Conservation (phyloP, 2,888 invertebrate species). For the Pseudococcus jackbeardsleyi region DNA sequence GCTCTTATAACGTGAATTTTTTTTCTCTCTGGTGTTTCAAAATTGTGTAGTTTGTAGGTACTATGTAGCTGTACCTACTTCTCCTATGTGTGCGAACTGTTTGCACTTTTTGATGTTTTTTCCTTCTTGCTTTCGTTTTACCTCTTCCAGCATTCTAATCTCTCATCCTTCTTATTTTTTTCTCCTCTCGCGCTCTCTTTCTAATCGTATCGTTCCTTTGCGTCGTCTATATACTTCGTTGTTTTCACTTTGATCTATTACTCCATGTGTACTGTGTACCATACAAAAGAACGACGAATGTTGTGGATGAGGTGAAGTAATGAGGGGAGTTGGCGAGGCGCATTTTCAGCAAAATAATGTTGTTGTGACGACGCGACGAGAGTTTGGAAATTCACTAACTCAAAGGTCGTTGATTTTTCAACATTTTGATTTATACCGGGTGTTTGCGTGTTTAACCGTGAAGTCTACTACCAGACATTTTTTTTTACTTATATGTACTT, state of each 20-base stretch:
- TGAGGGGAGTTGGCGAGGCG: neutral
- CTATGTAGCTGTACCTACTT: neutral
- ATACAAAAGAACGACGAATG: neutral
- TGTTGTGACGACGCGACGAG: neutral
- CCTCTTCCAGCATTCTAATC: neutral
- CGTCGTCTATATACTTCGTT: neutral
- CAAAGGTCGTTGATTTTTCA: slow-evolving; percentile 31
- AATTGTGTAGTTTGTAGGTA: neutral
- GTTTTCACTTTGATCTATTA: slow-evolving; percentile 27
- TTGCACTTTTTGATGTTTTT: slow-evolving; percentile 35
- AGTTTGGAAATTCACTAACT: neutral
- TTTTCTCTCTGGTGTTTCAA: neutral
- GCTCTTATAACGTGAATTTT: slow-evolving; percentile 25
- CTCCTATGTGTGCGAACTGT: slow-evolving; percentile 2
- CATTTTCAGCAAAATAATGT: slow-evolving; percentile 2
- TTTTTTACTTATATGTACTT: no score
- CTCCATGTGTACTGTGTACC: neutral
- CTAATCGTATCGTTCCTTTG: neutral
- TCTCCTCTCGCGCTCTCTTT: neutral
- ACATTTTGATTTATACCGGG: neutral
- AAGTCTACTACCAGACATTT: neutral
- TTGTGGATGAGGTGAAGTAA: neutral
- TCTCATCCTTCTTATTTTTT: slow-evolving; percentile 1
- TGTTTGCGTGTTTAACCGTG: neutral
- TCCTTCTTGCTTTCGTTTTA: neutral